A percentile compares a stretch with the other conserved stretches of the same genome.
Evolutionary conservation across 1,140 invertebrate species (phyloP).

Genomic region (Lepidostoma basale): DNA sequence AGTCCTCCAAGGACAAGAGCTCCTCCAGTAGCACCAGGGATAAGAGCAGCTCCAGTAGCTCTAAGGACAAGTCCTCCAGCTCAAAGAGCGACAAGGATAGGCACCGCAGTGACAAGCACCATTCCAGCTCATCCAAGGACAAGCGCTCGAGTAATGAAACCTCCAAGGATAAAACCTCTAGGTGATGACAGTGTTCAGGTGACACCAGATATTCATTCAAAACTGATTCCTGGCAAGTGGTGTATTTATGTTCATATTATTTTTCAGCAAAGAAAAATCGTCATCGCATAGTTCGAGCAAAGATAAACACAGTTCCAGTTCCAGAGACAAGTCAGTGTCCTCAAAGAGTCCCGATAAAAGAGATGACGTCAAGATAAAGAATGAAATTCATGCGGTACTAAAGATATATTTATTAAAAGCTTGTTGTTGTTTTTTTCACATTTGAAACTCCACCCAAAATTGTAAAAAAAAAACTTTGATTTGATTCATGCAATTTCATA

Average conservation of each 20-base stretch:
- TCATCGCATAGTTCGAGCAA: constrained; percentile 50
- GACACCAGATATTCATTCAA: not conserved
- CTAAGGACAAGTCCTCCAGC: constrained; percentile 56
- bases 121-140: constrained; percentile 20
- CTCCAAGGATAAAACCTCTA: constrained; percentile 41
- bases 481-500: not conserved
- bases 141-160: constrained; percentile 9
- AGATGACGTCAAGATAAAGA: constrained; percentile 46
- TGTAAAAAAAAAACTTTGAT: not conserved
- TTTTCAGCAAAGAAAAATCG: constrained; percentile 40
- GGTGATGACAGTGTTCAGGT: no score
- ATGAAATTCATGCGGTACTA: constrained; percentile 49
- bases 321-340: constrained; percentile 36
- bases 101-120: constrained; percentile 56
- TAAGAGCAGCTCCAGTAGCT: constrained; percentile 28
- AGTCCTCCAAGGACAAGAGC: constrained; percentile 48
- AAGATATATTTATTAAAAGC: constrained; percentile 24
- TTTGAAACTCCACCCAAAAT: not conserved
- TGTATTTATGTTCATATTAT: not conserved
- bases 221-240: not conserved
- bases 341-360: constrained; percentile 42
- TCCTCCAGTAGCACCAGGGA: constrained; percentile 43
- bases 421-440: not conserved
- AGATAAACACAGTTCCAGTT: constrained; percentile 54
- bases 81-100: constrained; percentile 58